Base-by-base conservation (phyloP, 2,113 vertebrate genomes). In the Xiphophorus hellerii region DNA sequence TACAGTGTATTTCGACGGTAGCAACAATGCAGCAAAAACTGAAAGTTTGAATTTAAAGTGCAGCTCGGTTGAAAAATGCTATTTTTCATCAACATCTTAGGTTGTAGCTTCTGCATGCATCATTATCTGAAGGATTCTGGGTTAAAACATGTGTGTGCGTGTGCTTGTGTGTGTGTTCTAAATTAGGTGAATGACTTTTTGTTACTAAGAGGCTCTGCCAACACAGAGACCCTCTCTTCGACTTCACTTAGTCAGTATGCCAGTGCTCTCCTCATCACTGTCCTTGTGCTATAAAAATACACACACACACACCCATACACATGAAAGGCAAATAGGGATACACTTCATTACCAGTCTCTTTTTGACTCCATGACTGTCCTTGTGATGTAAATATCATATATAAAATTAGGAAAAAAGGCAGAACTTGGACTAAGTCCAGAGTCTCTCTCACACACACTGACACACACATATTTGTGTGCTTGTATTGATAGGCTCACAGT, bases 151-250 rank as follows among this genome's bases (percentile, higher is more conserved):
- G 62, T 28, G 65, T 20, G 61, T 68, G 70, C 44, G 62, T 35
- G 62, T 33, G 68, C 15, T 44, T 68, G 62, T 66, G 68, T 81
- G 80, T 51, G 69, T 84, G 83, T 81, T 76, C 74, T 88, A 88
- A 89, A 84, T 89, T 91, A 91, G 88, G 85, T 91, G 90, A 92
- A 92, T 92, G 88, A 88, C 90, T 90, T 89, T 73, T 90, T 92
- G 91, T 91, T 89, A 80, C 84, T 74, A 63, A 80, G 75, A 82
- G 81, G 73, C 70, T 88, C 78, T 80, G 90, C 90, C 88, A 91
- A 88, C 86, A 92, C 87, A 91, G 78, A 91, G 83, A 74, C 85
- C 83, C 90, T 89, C 87, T 92, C 89, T 92, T 89, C 76, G 58
- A 88, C 86, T 89, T 77, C 71, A 65, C 82, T 86, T 91, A 63